These are phyloP conservation scores for Pinna nobilis DNA, from an alignment of 1,140 invertebrate species.

Conservation along the genomic window DNA sequence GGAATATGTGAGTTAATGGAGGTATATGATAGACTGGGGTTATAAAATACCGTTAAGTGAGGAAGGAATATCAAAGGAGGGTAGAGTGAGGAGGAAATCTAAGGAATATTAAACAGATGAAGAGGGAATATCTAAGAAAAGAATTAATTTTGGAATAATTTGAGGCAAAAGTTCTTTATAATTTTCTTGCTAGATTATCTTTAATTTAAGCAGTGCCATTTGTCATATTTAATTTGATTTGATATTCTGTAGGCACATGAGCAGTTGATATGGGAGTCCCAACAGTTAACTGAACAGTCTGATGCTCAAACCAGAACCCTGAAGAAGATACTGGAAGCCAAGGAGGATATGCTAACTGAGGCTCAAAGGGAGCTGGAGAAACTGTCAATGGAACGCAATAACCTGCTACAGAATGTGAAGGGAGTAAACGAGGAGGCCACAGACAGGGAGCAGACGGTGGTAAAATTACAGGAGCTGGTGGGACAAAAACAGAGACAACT, in stretches of 20 bases:
- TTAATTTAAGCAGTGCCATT: background rate
- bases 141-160: background rate
- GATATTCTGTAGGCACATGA: slow-evolving; percentile 24
- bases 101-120: background rate
- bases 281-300: slow-evolving; percentile 37
- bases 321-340: slow-evolving; percentile 24
- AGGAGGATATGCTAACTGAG: slow-evolving; percentile 32
- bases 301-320: slow-evolving; percentile 30
- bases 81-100: background rate
- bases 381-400: background rate
- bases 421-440: background rate
- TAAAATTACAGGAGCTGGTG: slow-evolving; percentile 30
- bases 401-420: background rate
- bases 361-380: slow-evolving; percentile 19
- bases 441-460: background rate
- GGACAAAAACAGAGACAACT: slow-evolving; percentile 38
- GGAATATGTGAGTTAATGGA: too few species aligned
- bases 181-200: background rate
- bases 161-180: background rate
- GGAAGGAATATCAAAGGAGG: too few species aligned
- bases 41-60: too few species aligned
- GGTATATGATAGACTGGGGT: too few species aligned
- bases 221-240: too few species aligned
- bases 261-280: slow-evolving; percentile 31
- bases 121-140: background rate